Base-by-base conservation (phyloP, 2,113 vertebrate genomes). In the Geothlypis trichas region DNA sequence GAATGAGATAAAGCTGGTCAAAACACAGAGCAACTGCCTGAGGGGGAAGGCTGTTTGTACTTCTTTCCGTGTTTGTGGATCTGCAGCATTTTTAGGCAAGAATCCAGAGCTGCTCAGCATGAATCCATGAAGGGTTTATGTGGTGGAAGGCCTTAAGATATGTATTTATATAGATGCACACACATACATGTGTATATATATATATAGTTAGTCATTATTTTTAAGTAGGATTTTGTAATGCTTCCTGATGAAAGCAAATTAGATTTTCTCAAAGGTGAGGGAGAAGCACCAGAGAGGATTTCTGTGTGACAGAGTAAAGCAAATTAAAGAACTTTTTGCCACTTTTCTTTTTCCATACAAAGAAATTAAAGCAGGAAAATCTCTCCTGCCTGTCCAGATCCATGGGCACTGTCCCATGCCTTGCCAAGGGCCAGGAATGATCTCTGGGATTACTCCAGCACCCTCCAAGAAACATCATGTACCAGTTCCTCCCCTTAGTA, bases 141-240 rank as follows among this genome's bases (percentile, higher is more conserved):
- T 33, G 24, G 18, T 77, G 57, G 51, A 84, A 87, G 11, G 51
- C 57, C 39, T 52, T 33, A 24, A 61, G 33, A 37, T 22, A 20
- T 6, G 30, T 42, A 49, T 77, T 42, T 71, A 37, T 42, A 28
- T 35, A 42, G 7, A 17, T 59, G 27, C 37, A 76, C 33, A 59
- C 31, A 35, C 7, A 35, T 4, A 51, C 2, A 1, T 52, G 1
- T 52, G 7, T 27, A 3, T 37, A 2, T 18, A 30, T 15, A 26
- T 37, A 17, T 13, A 14, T 20, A 78, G 7, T 24, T 33, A 46
- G 24, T 42, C 14, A 28, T 21, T 75, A 5, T 49, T 37, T 95
- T 74, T 4, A 54, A 22, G 46, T 21, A n/a, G 24, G 33, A 82
- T 85, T 78, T 90, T 54, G 61, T 71, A 57, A 30, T 46, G 44